These are phyloP conservation scores for Netelia melanura DNA, from an alignment of 2,888 invertebrate genomes.

Conservation along the genomic window DNA sequence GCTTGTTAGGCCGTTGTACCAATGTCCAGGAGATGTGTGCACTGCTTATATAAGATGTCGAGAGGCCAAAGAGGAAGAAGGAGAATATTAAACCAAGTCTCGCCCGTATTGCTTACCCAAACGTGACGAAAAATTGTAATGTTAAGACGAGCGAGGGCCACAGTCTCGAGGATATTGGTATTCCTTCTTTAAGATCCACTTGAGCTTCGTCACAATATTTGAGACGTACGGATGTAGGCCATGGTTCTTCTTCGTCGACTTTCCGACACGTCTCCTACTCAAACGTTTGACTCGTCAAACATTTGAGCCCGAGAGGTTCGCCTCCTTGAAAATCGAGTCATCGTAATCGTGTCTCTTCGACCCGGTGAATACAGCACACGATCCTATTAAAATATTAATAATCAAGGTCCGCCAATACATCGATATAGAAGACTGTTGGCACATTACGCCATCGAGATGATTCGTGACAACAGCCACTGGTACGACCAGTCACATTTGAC, in stretches of 20 bases:
- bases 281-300: conserved; percentile 43
- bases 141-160: background rate
- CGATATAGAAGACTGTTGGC: background rate
- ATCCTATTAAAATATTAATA: background rate
- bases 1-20: background rate
- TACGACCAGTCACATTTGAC: background rate
- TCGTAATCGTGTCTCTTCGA: background rate
- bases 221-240: conserved; percentile 68
- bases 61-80: background rate
- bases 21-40: background rate
- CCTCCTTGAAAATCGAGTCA: background rate
- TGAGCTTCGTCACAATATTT: conserved; percentile 65
- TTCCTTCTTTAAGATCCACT: background rate
- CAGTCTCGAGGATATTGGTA: background rate
- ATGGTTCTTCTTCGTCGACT: conserved; percentile 56
- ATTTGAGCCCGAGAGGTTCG: conserved; percentile 7
- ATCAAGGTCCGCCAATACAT: background rate
- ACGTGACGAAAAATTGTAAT: background rate
- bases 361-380: background rate
- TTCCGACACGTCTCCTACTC: conserved; percentile 24
- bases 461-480: no score
- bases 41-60: background rate
- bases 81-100: background rate
- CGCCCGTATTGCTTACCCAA: background rate
- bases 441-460: background rate